Percentiles rank a stretch among this genome's conserved stretches.
Conservation (phyloP, 2,888 invertebrate species). For the Oscheius sp. region DNA sequence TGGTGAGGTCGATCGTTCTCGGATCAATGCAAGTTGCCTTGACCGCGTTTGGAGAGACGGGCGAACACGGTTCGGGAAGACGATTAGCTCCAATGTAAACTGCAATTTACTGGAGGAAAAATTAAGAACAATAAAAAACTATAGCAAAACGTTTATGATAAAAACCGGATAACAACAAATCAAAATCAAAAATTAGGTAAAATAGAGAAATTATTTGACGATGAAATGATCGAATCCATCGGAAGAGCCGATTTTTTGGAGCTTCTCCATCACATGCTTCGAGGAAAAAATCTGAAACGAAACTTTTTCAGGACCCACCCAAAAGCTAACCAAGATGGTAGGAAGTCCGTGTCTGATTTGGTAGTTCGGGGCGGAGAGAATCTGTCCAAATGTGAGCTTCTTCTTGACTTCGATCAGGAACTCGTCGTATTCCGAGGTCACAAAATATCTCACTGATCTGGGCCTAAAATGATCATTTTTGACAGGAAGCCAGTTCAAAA, state of each 20-base stretch:
- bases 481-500: conserved; percentile 1
- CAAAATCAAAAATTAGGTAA: neutral
- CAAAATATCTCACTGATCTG: conserved; percentile 63
- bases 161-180: neutral
- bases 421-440: conserved; percentile 58
- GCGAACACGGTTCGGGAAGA: neutral
- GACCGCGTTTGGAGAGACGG: conserved; percentile 19
- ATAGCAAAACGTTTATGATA: too few species aligned
- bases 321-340: conserved; percentile 57
- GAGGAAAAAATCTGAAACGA: conserved; percentile 36
- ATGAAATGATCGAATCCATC: conserved; percentile 1
- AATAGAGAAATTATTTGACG: conserved; percentile 8
- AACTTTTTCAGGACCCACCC: neutral
- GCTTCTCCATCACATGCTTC: conserved; percentile 17
- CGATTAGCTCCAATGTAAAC: too few species aligned
- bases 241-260: conserved; percentile 11
- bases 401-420: conserved; percentile 59
- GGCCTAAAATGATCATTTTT: conserved; percentile 40
- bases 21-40: conserved; percentile 15
- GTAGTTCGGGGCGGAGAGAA: conserved; percentile 47
- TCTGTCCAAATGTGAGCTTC: conserved; percentile 50
- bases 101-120: too few species aligned
- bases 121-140: too few species aligned
- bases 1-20: neutral
- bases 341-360: conserved; percentile 65